Base-by-base conservation (phyloP, 2,888 invertebrate species). In the Opisthograptis luteolata region DNA sequence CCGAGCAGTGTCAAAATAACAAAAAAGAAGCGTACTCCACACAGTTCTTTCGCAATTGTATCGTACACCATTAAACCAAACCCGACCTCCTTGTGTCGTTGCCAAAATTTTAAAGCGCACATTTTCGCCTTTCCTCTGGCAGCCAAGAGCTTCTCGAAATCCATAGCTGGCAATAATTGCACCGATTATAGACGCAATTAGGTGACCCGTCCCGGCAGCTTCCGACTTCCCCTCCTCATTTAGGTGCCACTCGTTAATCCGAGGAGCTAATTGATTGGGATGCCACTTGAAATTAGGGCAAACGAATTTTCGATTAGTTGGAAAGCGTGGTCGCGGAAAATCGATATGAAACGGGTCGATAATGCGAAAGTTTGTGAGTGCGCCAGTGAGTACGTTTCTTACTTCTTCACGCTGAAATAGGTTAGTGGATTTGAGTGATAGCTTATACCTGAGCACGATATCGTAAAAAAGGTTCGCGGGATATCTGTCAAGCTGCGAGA, bases 151-250 rank as follows among this genome's bases (percentile, higher is more conserved):
- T 37, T 17, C 19, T 35, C 27, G 35, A 35, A 50, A 48, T 53
- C 43, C 45, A 54, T 54, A 25, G 49, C 47, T 42, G 53, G 34
- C 42, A 48, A 44, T 58, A 44, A 53, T 55, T 56, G 57, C 35
- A 25, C 20, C 54, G 60, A 60, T 60, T 55, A 50, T 34, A 45
- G 42, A 27, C 49, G 37, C 42, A 52, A 60, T 60, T 55, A 60
- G 43, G 25, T 24, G 55, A 49, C 52, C 48, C 49, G 42, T 41
- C 32, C 34, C 30, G n/a, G 24, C 25, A 20, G 10, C 13, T 35
- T 6, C 24, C 30, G 28, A 35, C 32, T n/a, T 14, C 1, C 34
- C 34, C 32, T 17, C 20, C 36, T 37, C 49, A 10, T 39, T 42
- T 31, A 31, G 37, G 12, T 24, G 31, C n/a, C 36, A 17, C 31